Conservation (phyloP, 1,140 invertebrate genomes). For the Diuraphis noxia region DNA sequence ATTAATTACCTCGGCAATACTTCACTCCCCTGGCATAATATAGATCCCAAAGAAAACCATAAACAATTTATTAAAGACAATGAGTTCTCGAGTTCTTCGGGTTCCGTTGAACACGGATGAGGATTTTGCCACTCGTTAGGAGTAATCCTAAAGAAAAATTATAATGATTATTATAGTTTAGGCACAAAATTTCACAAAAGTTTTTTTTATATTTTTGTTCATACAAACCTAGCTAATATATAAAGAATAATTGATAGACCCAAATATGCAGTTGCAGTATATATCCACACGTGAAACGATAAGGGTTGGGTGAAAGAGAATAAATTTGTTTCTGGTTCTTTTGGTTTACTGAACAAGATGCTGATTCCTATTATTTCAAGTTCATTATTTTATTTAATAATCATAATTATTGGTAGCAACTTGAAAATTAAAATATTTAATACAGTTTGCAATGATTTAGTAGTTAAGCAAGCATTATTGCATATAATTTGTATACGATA, state of each 20-base stretch:
- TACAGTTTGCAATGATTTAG: background rate
- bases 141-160: conserved; percentile 58
- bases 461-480: background rate
- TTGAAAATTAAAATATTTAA: background rate
- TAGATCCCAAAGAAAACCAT: conserved; percentile 65
- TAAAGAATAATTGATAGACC: conserved; percentile 82
- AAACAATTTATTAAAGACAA: conserved; percentile 64
- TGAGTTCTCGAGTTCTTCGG: conserved; percentile 64
- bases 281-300: conserved; percentile 89
- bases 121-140: conserved; percentile 68
- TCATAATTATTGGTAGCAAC: background rate
- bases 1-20: conserved; percentile 62
- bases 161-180: background rate
- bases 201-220: background rate
- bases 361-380: conserved; percentile 67
- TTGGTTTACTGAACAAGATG: conserved; percentile 76
- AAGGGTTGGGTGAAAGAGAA: conserved; percentile 88
- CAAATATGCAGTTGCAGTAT: conserved; percentile 85
- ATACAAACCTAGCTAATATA: conserved; percentile 73
- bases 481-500: too few species aligned
- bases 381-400: background rate
- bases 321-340: conserved; percentile 71
- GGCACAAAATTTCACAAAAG: background rate
- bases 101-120: conserved; percentile 63
- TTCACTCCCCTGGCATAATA: conserved; percentile 65